Evolutionary conservation across 1,140 invertebrate species (phyloP).

Genomic region (Brachionus rotundiformis): DNA sequence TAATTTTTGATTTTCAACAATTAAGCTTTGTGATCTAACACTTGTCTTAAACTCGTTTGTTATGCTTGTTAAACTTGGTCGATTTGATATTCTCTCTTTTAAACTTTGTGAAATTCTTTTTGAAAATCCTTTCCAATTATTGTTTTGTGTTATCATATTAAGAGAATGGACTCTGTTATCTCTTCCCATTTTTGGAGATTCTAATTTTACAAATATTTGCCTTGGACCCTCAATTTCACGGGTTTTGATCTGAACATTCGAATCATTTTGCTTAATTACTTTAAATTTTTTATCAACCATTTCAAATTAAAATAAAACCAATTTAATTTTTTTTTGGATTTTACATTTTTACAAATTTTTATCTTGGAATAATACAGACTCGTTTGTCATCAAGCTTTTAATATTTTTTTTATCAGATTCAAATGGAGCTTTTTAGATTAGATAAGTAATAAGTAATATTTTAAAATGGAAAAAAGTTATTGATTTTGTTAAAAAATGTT

Average conservation of each 20-base stretch:
- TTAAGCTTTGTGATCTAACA: background rate
- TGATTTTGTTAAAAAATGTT: too few relatives aligned
- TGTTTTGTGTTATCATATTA: background rate
- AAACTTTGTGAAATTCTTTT: background rate
- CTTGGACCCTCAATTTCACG: background rate
- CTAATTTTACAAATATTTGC: background rate
- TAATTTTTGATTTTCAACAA: background rate
- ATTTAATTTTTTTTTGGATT: too few relatives aligned
- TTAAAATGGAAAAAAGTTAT: too few relatives aligned
- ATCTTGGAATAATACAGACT: too few relatives aligned
- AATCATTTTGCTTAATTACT: background rate
- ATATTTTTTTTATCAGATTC: too few relatives aligned
- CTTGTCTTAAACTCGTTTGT: background rate
- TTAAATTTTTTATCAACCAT: background rate
- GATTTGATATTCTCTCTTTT: background rate
- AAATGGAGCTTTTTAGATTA: too few relatives aligned
- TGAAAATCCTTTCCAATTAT: background rate
- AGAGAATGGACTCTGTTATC: background rate
- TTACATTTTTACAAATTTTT: too few relatives aligned
- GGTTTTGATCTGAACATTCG: background rate
- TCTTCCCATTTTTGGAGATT: background rate
- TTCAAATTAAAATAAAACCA: too few relatives aligned
- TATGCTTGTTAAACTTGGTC: background rate
- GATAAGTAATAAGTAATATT: too few relatives aligned
- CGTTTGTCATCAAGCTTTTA: too few relatives aligned